phyloP scores from a whole-genome alignment of 35 echinoderm and acorn worm genomes.

The Lytechinus variegatus region DNA sequence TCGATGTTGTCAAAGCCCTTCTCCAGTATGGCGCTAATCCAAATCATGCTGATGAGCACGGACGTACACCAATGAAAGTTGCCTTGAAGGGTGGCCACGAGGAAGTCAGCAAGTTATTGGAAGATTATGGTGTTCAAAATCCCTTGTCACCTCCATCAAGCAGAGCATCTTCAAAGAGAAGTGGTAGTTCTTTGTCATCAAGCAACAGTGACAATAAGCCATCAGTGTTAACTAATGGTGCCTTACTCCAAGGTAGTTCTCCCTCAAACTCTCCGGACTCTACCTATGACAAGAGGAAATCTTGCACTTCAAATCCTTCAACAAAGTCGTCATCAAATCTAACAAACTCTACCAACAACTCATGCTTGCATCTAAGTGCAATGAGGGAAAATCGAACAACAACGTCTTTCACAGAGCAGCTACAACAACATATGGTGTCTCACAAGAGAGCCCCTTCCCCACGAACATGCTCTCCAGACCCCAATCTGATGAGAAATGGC shows the following conservation, averaged over 20 bases:
- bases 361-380: conserved; percentile 67
- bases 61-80: conserved; percentile 96
- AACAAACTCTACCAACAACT: conserved; percentile 84
- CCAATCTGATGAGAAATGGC: conserved; percentile 55
- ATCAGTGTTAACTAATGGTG: conserved; percentile 49
- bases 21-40: conserved; percentile 94
- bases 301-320: conserved; percentile 69
- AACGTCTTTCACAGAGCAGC: conserved; percentile 88
- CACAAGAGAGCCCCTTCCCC: conserved; percentile 43
- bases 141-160: conserved; percentile 73
- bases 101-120: conserved; percentile 80
- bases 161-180: conserved; percentile 71
- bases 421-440: conserved; percentile 82
- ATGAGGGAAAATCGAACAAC: conserved; percentile 47
- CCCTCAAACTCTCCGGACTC: conserved; percentile 96
- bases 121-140: conserved; percentile 83
- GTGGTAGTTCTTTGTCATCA: conserved; percentile 64
- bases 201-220: conserved; percentile 57
- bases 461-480: conserved; percentile 71
- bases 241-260: conserved; percentile 69
- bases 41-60: conserved; percentile 94
- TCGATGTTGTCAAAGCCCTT: conserved; percentile 85
- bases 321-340: conserved; percentile 97
- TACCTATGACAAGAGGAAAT: conserved; percentile 89
- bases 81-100: conserved; percentile 93